A percentile compares a stretch with the other conserved stretches of the same genome.
Conservation (phyloP, 2,113 vertebrate genomes). For the Axis porcinus region DNA sequence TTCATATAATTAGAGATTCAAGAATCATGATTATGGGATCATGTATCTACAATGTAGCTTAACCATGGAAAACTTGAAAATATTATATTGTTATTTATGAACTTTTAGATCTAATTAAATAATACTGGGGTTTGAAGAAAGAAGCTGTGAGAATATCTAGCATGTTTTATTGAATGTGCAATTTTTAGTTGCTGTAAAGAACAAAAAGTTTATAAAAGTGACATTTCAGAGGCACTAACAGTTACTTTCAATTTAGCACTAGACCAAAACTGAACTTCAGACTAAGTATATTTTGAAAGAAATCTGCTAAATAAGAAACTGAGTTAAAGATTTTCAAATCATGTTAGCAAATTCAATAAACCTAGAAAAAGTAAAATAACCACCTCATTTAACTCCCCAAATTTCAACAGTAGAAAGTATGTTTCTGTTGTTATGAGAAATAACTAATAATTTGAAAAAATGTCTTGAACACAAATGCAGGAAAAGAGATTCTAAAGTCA, state of each 20-base stretch:
- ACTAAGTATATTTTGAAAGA: slow-evolving; percentile 18
- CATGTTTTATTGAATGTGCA: neutral
- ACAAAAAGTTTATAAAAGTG: neutral
- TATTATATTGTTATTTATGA: slow-evolving; percentile 4
- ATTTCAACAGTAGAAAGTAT: neutral
- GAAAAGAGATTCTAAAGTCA: neutral
- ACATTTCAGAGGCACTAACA: neutral
- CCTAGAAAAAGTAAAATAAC: neutral
- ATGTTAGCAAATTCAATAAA: neutral
- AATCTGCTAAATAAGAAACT: neutral
- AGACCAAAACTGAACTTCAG: neutral
- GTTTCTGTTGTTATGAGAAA: slow-evolving; percentile 18
- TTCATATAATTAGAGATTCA: slow-evolving; percentile 11
- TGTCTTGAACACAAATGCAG: neutral
- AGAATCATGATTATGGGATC: neutral
- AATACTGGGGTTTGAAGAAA: neutral
- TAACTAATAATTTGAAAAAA: neutral
- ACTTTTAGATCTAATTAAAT: neutral
- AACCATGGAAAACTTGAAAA: slow-evolving; percentile 38
- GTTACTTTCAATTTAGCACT: neutral
- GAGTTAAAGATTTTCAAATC: neutral
- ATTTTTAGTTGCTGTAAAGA: neutral
- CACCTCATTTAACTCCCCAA: neutral
- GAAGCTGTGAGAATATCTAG: neutral
- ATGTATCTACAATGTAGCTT: neutral